These are phyloP conservation scores for Cinara cedri DNA, from an alignment of 2,888 invertebrate genomes.

Conservation along the genomic window DNA sequence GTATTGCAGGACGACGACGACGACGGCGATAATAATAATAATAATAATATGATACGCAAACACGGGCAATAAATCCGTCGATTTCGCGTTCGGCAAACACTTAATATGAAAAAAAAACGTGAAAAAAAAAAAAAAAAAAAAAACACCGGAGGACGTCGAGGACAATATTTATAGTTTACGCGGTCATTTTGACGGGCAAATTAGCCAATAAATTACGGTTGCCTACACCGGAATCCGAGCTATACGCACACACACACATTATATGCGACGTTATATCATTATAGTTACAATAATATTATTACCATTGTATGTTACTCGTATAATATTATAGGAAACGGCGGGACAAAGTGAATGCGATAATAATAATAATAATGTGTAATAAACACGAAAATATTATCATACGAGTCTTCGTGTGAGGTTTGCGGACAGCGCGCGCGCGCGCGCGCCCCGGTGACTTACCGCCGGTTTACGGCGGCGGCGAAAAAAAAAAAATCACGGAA, in stretches of 20 bases:
- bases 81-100: constrained; percentile 48
- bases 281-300: too few relatives aligned
- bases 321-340: background rate
- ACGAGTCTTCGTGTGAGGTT: constrained; percentile 50
- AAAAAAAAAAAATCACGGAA: background rate
- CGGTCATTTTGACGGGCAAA: constrained; percentile 53
- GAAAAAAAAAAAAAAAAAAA: too few relatives aligned
- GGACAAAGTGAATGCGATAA: constrained; percentile 13
- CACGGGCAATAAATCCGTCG: constrained; percentile 49
- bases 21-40: too few relatives aligned
- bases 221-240: constrained; percentile 8
- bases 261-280: background rate
- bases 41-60: constrained; percentile 16
- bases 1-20: too few relatives aligned
- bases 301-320: too few relatives aligned
- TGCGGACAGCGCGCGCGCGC: too few relatives aligned
- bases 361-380: background rate
- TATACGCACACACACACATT: constrained; percentile 1
- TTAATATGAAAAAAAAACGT: too few relatives aligned
- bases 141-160: constrained; percentile 34
- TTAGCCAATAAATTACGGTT: constrained; percentile 52
- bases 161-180: constrained; percentile 45
- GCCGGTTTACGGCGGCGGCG: constrained; percentile 28
- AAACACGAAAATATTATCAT: constrained; percentile 2
- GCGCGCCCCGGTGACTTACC: constrained; percentile 27